These are phyloP conservation scores for Nesospiza acunhae DNA, from an alignment of 2,113 vertebrate genomes.

Conservation along the genomic window DNA sequence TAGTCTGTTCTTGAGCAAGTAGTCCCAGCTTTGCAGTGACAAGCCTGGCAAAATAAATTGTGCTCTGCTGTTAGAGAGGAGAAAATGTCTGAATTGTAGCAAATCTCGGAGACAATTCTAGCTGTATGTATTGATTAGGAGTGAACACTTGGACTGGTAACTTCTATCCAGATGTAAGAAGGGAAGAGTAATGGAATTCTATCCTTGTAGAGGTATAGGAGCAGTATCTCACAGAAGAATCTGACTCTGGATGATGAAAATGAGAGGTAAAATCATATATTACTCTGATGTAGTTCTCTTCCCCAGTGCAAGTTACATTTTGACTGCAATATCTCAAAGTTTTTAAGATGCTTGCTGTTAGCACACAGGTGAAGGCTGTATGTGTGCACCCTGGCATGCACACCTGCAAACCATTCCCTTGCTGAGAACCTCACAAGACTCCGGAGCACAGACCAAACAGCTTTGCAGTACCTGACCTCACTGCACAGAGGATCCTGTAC, in stretches of 20 bases:
- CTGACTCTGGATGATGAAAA: neutral
- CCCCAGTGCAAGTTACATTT: neutral
- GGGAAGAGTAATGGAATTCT: neutral
- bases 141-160: neutral
- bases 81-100: neutral
- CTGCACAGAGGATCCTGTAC: neutral
- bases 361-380: neutral
- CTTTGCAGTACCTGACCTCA: neutral
- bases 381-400: neutral
- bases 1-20: neutral
- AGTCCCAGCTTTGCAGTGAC: neutral
- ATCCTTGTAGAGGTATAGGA: neutral
- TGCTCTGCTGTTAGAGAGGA: neutral
- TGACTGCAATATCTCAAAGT: neutral
- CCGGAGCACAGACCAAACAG: neutral
- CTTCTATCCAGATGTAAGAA: neutral
- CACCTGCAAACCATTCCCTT: neutral
- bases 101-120: neutral
- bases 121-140: neutral
- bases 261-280: neutral
- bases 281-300: neutral
- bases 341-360: neutral
- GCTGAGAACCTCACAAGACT: neutral
- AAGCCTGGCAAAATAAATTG: neutral
- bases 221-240: neutral